phyloP scores from a whole-genome alignment of 1,140 invertebrate genomes.

The Tyrophagus putrescentiae region DNA sequence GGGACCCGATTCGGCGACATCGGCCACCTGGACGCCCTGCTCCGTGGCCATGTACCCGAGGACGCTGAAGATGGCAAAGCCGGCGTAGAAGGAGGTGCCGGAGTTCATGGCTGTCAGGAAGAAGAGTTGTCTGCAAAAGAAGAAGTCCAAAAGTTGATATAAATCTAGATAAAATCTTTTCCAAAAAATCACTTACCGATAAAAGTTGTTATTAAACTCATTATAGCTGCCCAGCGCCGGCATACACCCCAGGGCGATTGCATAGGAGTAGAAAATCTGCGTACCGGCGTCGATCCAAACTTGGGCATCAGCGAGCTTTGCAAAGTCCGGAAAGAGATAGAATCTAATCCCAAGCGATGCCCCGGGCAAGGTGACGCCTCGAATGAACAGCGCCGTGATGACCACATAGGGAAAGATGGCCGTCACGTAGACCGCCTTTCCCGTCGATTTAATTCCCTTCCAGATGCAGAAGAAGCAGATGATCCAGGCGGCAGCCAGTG shows the following conservation, averaged over 20 bases:
- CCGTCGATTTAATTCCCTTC: conserved; percentile 41
- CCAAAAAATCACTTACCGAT: conserved; percentile 22
- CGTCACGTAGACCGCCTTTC: conserved; percentile 34
- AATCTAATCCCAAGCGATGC: conserved; percentile 57
- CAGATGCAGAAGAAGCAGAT: conserved; percentile 43
- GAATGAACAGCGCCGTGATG: conserved; percentile 54
- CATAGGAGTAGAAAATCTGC: conserved; percentile 37
- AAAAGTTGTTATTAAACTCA: conserved; percentile 29
- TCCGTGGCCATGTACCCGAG: conserved; percentile 36
- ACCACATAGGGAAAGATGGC: conserved; percentile 47
- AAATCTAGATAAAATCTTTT: too few species aligned
- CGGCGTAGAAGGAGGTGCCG: conserved; percentile 34
- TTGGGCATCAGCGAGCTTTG: conserved; percentile 33
- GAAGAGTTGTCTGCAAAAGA: conserved; percentile 32
- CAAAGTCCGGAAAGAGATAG: conserved; percentile 39
- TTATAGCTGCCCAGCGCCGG: conserved; percentile 32
- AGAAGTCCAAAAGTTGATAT: too few species aligned
- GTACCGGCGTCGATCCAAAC: conserved; percentile 37
- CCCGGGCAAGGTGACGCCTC: conserved; percentile 55
- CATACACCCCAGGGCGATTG: conserved; percentile 37
- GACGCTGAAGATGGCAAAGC: conserved; percentile 37
- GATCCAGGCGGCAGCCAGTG: conserved; percentile 43
- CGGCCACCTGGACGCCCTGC: conserved; percentile 33
- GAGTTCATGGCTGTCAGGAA: conserved; percentile 34
- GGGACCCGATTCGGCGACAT: conserved; percentile 36